A percentile compares a stretch with the other conserved stretches of the same genome.
Conservation (phyloP, 2,888 invertebrate genomes). For the Sisyra nigra region DNA sequence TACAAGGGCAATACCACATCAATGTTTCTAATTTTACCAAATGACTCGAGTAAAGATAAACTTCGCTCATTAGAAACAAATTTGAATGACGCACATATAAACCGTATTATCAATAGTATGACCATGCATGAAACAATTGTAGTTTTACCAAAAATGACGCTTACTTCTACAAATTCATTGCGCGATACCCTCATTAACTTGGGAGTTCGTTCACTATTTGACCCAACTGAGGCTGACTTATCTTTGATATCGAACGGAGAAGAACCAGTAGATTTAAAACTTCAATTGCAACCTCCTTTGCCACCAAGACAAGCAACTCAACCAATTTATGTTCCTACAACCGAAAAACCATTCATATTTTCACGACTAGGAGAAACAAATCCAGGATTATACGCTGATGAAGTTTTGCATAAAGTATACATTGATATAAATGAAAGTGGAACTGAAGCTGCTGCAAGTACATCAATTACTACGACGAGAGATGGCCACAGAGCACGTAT, state of each 20-base stretch:
- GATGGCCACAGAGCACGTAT: slow-evolving; percentile 34
- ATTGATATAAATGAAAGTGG: slow-evolving; percentile 49
- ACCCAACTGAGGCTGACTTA: slow-evolving; percentile 42
- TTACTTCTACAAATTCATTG: slow-evolving; percentile 40
- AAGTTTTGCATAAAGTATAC: slow-evolving; percentile 49
- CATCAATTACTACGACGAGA: slow-evolving; percentile 37
- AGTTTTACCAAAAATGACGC: slow-evolving; percentile 54
- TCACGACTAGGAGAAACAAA: slow-evolving; percentile 20
- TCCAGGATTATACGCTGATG: slow-evolving; percentile 43
- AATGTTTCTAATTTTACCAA: slow-evolving; percentile 51
- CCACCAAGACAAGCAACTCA: too few relatives aligned
- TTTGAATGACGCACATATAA: slow-evolving; percentile 31
- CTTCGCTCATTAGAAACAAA: slow-evolving; percentile 31
- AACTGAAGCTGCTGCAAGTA: slow-evolving; percentile 54
- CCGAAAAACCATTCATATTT: neutral
- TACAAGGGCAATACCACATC: slow-evolving; percentile 48
- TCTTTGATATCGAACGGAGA: slow-evolving; percentile 40
- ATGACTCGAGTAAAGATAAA: slow-evolving; percentile 27
- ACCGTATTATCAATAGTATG: slow-evolving; percentile 31
- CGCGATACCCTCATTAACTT: slow-evolving; percentile 35
- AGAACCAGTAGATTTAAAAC: neutral
- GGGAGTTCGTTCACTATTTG: slow-evolving; percentile 47
- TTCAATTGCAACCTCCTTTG: too few relatives aligned
- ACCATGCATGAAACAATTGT: slow-evolving; percentile 33
- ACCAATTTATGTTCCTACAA: neutral